These are phyloP conservation scores for Mesochorus sp. DNA, from an alignment of 2,888 invertebrate species.

Conservation along the genomic window DNA sequence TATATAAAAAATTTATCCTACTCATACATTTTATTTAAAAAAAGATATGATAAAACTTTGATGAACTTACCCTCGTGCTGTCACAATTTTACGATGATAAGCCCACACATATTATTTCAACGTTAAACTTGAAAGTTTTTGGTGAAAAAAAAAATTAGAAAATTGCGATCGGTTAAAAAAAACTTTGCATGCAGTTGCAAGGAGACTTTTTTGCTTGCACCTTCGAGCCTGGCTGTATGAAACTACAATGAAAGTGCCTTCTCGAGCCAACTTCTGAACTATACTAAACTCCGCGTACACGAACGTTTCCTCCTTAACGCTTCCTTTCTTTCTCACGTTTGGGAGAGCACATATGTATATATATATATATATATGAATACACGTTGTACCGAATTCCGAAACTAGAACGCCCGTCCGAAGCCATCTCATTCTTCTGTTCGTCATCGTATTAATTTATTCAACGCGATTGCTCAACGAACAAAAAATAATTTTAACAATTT, in stretches of 20 bases:
- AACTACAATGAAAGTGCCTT: slow-evolving; percentile 80
- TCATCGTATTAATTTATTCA: slow-evolving; percentile 24
- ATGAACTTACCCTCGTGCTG: slow-evolving; percentile 54
- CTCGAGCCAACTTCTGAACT: slow-evolving; percentile 59
- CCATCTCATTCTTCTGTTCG: slow-evolving; percentile 17
- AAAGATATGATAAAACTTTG: no score
- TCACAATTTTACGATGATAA: slow-evolving; percentile 40
- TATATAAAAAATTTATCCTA: neutral
- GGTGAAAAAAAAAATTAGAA: slow-evolving; percentile 36
- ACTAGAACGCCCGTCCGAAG: slow-evolving; percentile 71
- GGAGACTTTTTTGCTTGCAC: slow-evolving; percentile 61
- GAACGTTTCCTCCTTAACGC: slow-evolving; percentile 54
- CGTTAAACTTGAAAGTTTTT: neutral
- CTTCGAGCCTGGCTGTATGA: slow-evolving; percentile 73
- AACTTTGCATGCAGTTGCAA: neutral
- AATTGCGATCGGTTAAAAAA: neutral
- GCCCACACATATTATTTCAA: slow-evolving; percentile 4
- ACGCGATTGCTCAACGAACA: slow-evolving; percentile 8
- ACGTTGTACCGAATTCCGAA: slow-evolving; percentile 63
- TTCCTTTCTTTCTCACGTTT: slow-evolving; percentile 67
- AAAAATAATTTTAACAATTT: no score
- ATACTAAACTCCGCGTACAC: slow-evolving; percentile 28
- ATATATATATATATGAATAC: no score
- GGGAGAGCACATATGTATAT: no score
- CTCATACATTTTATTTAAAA: neutral